Evolutionary conservation across 2,888 invertebrate genomes (phyloP).

Genomic region (Polietes domitor): DNA sequence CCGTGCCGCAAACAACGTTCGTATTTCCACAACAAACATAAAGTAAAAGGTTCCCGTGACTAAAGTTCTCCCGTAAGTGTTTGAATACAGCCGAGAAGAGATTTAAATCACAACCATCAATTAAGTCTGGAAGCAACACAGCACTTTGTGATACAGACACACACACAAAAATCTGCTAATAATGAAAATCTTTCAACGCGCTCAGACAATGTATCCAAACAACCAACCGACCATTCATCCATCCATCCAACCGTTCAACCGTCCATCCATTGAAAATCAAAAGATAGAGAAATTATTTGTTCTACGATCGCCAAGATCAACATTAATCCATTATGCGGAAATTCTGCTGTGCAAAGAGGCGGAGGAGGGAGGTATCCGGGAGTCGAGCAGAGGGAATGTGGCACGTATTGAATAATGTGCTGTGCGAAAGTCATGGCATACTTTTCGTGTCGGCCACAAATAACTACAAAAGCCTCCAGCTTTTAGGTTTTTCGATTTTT

Average conservation of each 20-base stretch:
- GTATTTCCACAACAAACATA: slow-evolving; percentile 2
- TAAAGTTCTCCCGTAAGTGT: slow-evolving; percentile 14
- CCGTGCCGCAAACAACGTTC: slow-evolving; percentile 15
- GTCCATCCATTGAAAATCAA: slow-evolving; percentile 14
- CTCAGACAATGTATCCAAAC: slow-evolving; percentile 22
- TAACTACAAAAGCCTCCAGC: slow-evolving; percentile 24
- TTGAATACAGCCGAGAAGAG: slow-evolving; percentile 42
- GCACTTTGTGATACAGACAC: slow-evolving; percentile 19
- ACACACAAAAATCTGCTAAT: slow-evolving; percentile 16
- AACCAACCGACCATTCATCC: neutral
- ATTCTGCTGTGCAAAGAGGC: neutral
- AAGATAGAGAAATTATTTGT: slow-evolving; percentile 40
- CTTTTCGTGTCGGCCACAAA: slow-evolving; percentile 54
- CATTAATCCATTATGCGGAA: slow-evolving; percentile 32
- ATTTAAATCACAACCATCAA: slow-evolving; percentile 67
- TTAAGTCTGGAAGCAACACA: slow-evolving; percentile 56
- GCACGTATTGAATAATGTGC: slow-evolving; percentile 7
- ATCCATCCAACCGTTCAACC: neutral
- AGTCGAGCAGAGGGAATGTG: neutral
- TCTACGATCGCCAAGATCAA: slow-evolving; percentile 36
- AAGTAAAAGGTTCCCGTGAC: slow-evolving; percentile 43
- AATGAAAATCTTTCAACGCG: slow-evolving; percentile 65
- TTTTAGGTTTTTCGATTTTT: neutral
- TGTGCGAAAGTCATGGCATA: slow-evolving; percentile 66
- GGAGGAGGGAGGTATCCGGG: neutral